Base-by-base conservation (phyloP, 1,140 invertebrate species). In the Stegodyphus mimosarum region DNA sequence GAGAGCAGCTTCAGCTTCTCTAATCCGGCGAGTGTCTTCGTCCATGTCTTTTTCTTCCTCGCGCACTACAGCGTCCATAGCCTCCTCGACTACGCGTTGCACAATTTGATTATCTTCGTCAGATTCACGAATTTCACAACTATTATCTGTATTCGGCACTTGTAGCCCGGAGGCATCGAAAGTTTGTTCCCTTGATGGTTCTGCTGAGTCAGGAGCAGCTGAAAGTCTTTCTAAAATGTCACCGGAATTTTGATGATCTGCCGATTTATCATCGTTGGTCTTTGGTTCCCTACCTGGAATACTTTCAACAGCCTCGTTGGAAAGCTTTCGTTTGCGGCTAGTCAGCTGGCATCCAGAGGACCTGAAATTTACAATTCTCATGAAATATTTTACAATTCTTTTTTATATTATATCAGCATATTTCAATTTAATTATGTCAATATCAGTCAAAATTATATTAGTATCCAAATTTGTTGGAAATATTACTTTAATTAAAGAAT, bases 1-100 rank as follows among this genome's bases (percentile, higher is more conserved):
- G 53, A 97, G 90, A 0, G 95, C 95, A 2, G 94, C 95, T 89
- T 97, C 95, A 3, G 96, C 96, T 90, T 97, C 95, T 66, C 94
- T 91, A 76, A 97, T 96, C 9, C 95, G 91, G 1, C 93, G 94
- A 89, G 95, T 95, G 87, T 96, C 95, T 88, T 95, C 89, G 76
- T 95, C 87, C 91, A 92, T 4, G 90, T 90, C 87, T 10, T 87
- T 76, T 50, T 84, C 81, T 51, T 84, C 81, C 17, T 84, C 81
- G 6, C 73, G 72, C 7, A 76, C 52, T 33, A 84, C 73, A 51
- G 81, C 81, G 51, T 84, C 81, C 81, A 84, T 84, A 10, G 81
- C 72, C 64, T 84, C 81, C 18, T 84, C 81, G 51, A 84, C 81
- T 63, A 84, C 81, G 13, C 73, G n/a, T 33, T 84, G 81, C 13